A percentile compares a stretch with the other conserved stretches of the same genome.
Conservation (phyloP, 1,140 invertebrate genomes). For the Drosophila nigrodunni region DNA sequence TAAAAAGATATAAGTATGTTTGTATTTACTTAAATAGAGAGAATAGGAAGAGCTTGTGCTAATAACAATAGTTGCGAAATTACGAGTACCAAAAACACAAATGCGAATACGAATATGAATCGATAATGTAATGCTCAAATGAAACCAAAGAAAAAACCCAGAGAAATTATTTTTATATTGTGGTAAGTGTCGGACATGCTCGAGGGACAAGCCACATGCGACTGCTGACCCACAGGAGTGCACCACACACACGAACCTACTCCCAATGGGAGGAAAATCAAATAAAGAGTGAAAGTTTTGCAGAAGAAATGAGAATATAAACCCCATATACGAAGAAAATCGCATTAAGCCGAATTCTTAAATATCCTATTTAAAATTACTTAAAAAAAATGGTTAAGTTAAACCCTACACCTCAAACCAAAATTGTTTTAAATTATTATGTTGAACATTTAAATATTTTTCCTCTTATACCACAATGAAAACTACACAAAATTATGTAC, state of each 20-base stretch:
- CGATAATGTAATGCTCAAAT: slow-evolving; percentile 35
- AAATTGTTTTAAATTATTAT: no score
- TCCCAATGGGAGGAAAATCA: no score
- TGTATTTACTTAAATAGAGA: slow-evolving; percentile 51
- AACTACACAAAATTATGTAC: not conserved
- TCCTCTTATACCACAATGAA: not conserved
- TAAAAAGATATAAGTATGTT: slow-evolving; percentile 58
- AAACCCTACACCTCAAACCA: no score
- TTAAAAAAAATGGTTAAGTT: no score
- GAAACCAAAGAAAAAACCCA: slow-evolving; percentile 44
- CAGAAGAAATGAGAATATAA: not conserved
- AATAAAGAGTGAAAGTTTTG: no score
- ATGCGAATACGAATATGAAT: slow-evolving; percentile 54
- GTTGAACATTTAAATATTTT: no score
- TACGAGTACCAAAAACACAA: slow-evolving; percentile 42
- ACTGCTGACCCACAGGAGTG: not conserved
- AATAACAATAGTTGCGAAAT: slow-evolving; percentile 62
- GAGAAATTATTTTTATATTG: slow-evolving; percentile 13
- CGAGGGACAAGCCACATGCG: slow-evolving; percentile 54
- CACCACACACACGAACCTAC: not conserved
- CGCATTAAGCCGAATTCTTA: no score
- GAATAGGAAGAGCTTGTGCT: slow-evolving; percentile 67
- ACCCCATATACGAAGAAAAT: not conserved
- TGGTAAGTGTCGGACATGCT: slow-evolving; percentile 52
- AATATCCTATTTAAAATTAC: no score